Evolutionary conservation across 2,797 vertebrate genomes (phyloP).

Genomic region (Natrix natrix): DNA sequence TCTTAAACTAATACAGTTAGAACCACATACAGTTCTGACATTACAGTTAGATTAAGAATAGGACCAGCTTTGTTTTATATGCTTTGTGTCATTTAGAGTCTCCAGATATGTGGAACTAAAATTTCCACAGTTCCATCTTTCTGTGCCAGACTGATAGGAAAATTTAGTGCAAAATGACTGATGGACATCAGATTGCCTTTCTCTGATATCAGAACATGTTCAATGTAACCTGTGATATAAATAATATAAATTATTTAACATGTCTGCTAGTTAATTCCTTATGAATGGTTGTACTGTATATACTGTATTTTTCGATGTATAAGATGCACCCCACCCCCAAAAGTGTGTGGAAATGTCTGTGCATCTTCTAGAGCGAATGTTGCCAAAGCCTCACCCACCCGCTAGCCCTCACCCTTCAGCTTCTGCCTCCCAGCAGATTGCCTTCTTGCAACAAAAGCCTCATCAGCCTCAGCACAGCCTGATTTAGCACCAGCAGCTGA

Average conservation of each 20-base stretch:
- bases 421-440: too few species aligned
- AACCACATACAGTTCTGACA: neutral
- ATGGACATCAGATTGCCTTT: neutral
- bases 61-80: neutral
- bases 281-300: neutral
- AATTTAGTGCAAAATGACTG: neutral
- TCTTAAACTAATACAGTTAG: neutral
- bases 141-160: neutral
- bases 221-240: neutral
- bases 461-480: too few species aligned
- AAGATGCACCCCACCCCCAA: too few species aligned
- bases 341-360: too few species aligned
- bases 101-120: neutral
- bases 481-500: too few species aligned
- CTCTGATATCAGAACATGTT: neutral
- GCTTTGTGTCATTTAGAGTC: neutral
- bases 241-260: neutral
- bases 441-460: too few species aligned
- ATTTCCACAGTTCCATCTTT: neutral
- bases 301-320: too few species aligned
- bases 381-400: too few species aligned
- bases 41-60: neutral
- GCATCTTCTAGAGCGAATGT: too few species aligned
- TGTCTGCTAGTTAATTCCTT: neutral
- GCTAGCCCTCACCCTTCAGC: too few species aligned